These are phyloP conservation scores for Mactromeris polynyma DNA, from an alignment of 2,888 invertebrate genomes.

Conservation along the genomic window DNA sequence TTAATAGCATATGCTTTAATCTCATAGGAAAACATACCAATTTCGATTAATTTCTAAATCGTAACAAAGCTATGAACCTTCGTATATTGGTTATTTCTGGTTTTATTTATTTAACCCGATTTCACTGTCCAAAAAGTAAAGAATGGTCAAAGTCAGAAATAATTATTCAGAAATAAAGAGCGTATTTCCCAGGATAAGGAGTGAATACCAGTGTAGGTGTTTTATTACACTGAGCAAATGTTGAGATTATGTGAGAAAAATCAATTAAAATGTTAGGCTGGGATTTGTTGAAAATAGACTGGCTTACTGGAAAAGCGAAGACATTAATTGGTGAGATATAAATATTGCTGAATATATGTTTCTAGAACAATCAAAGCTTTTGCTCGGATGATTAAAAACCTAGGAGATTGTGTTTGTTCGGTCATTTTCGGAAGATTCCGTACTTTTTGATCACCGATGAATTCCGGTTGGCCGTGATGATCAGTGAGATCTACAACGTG, in stretches of 20 bases:
- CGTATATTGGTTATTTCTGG: not conserved
- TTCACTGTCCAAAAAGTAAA: not conserved
- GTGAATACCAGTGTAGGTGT: not conserved
- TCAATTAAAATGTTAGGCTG: conserved; percentile 44
- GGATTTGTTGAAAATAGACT: conserved; percentile 49
- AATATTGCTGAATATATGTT: not conserved
- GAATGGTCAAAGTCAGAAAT: not conserved
- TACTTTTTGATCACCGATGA: not conserved
- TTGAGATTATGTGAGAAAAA: not conserved
- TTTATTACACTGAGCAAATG: not conserved
- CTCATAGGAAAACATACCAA: not conserved
- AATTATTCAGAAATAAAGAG: not conserved
- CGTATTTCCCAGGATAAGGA: not conserved
- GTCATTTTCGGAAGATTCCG: not conserved
- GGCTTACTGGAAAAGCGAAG: conserved; percentile 21
- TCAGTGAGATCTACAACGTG: not conserved
- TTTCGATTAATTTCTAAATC: not conserved
- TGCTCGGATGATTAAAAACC: too few relatives aligned
- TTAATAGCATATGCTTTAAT: not conserved
- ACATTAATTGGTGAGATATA: conserved; percentile 30
- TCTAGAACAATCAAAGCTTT: not conserved
- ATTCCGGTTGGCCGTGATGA: too few relatives aligned
- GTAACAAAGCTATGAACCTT: not conserved
- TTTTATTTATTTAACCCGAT: not conserved
- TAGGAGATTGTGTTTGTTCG: not conserved